These are phyloP conservation scores for Heliconius nattereri DNA, from an alignment of 1,140 invertebrate species.

Conservation along the genomic window DNA sequence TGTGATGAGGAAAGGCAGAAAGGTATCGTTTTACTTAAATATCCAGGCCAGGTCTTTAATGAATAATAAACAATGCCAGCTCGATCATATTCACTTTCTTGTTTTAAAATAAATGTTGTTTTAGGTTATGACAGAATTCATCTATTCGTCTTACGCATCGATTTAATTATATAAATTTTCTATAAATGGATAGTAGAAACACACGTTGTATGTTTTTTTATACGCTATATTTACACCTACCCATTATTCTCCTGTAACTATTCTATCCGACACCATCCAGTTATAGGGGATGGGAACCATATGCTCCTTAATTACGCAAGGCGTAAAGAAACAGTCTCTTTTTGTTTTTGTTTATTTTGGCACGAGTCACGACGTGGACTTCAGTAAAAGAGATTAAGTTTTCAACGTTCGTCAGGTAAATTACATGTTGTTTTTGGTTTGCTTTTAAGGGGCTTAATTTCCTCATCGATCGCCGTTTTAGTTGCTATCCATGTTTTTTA, in stretches of 20 bases:
- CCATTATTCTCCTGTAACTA: slow-evolving; percentile 33
- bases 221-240: slow-evolving; percentile 18
- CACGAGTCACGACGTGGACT: slow-evolving; percentile 44
- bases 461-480: background rate
- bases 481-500: background rate
- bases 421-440: slow-evolving; percentile 22
- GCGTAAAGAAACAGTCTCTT: slow-evolving; percentile 47
- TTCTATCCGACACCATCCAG: slow-evolving; percentile 29
- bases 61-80: background rate
- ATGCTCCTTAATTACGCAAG: slow-evolving; percentile 57
- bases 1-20: too few species aligned
- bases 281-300: slow-evolving; percentile 47
- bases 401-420: slow-evolving; percentile 45
- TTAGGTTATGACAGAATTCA: background rate
- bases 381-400: slow-evolving; percentile 41
- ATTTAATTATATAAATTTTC: background rate
- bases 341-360: slow-evolving; percentile 56
- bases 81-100: background rate
- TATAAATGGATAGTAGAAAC: background rate
- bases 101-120: background rate
- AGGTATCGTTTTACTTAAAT: background rate
- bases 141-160: background rate
- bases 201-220: background rate
- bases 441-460: background rate
- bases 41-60: background rate